phyloP scores from a whole-genome alignment of 2,797 vertebrate genomes.

The Micropoecilia bifurca region DNA sequence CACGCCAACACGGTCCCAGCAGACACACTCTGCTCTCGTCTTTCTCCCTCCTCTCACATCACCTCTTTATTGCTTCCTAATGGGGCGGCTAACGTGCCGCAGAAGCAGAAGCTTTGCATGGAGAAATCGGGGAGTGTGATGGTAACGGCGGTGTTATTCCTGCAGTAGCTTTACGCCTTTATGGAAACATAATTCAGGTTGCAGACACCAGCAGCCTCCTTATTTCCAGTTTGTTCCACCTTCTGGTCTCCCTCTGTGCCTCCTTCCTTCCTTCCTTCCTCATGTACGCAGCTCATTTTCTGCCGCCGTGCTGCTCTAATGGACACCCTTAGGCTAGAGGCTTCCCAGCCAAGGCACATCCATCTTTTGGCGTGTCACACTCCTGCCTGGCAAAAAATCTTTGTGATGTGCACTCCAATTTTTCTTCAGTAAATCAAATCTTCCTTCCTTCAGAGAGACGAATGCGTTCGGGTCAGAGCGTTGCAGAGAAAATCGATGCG shows the following conservation, averaged over 20 bases:
- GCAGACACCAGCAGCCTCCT: conserved; percentile 40
- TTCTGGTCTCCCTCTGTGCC: conserved; percentile 57
- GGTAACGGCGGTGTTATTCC: conserved; percentile 21
- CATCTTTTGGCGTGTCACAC: conserved; percentile 96
- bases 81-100: conserved; percentile 99
- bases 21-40: conserved; percentile 75
- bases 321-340: conserved; percentile 96
- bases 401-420: conserved; percentile 99
- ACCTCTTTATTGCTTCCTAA: conserved; percentile 96
- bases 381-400: conserved; percentile 95
- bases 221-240: conserved; percentile 39
- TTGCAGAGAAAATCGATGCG: conserved; percentile 99
- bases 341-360: conserved; percentile 96
- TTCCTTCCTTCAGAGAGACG: conserved; percentile 99
- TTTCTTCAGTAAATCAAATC: conserved; percentile 99
- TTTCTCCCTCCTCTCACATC: conserved; percentile 82
- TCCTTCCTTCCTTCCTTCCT: conserved; percentile 51
- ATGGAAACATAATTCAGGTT: conserved; percentile 40
- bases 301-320: conserved; percentile 93
- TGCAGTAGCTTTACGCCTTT: conserved; percentile 25
- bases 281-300: conserved; percentile 87
- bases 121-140: conserved; percentile 72
- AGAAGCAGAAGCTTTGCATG: conserved; percentile 93
- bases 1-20: conserved; percentile 89
- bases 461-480: conserved; percentile 96